Evolutionary conservation across 2,888 invertebrate genomes (phyloP).

Genomic region (Leptodirus hochenwartii): DNA sequence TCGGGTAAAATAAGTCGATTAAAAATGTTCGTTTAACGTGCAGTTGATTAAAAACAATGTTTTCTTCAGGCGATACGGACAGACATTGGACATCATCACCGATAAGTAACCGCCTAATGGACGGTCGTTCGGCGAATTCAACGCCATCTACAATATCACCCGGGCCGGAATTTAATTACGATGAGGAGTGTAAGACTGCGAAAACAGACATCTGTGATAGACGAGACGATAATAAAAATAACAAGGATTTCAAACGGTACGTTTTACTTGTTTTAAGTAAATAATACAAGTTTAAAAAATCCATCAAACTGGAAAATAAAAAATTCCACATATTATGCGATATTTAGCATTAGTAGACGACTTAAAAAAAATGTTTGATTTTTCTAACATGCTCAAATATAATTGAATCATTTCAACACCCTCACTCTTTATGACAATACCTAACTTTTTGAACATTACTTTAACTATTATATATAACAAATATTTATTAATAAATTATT

Average conservation of each 20-base stretch:
- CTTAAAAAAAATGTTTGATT: no score
- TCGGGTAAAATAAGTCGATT: slow-evolving; percentile 25
- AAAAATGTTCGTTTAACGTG: slow-evolving; percentile 6
- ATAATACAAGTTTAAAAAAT: no score
- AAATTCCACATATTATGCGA: no score
- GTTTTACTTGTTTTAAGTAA: not conserved
- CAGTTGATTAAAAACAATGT: slow-evolving; percentile 1
- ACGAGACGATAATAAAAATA: slow-evolving; percentile 21
- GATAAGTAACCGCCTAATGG: slow-evolving; percentile 16
- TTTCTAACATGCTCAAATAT: no score
- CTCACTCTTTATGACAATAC: no score
- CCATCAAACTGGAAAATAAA: no score
- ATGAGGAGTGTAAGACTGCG: not conserved
- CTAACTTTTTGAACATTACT: no score
- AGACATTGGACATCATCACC: slow-evolving; percentile 24
- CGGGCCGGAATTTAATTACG: slow-evolving; percentile 19
- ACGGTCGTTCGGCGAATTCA: slow-evolving; percentile 22
- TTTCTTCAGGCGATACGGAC: slow-evolving; percentile 19
- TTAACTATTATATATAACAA: no score
- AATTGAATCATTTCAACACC: no score
- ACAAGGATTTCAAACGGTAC: slow-evolving; percentile 17
- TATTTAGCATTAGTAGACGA: no score
- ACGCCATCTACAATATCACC: slow-evolving; percentile 43
- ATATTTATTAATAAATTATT: no score
- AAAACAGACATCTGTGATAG: slow-evolving; percentile 15